Evolutionary conservation across 1,140 invertebrate genomes (phyloP).

Genomic region (Babylonia areolata): DNA sequence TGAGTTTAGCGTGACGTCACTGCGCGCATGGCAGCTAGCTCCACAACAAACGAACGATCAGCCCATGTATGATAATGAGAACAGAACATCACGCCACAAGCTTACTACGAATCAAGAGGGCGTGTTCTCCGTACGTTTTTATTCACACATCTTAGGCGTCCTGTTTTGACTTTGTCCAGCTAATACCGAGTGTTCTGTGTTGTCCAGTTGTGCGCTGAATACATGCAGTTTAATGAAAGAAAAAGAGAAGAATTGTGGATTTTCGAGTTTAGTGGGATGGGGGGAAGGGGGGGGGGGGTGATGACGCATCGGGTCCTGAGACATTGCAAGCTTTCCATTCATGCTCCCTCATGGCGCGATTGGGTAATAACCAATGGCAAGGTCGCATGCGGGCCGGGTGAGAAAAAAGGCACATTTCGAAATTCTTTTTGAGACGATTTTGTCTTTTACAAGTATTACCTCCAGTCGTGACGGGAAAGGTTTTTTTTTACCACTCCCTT

Average conservation of each 20-base stretch:
- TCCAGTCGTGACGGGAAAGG: too few relatives aligned
- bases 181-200: too few relatives aligned
- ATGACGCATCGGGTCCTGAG: neutral
- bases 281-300: neutral
- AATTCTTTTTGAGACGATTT: neutral
- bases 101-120: conserved; percentile 10
- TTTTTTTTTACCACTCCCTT: too few relatives aligned
- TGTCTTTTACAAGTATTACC: too few relatives aligned
- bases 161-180: too few relatives aligned
- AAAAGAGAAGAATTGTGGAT: neutral
- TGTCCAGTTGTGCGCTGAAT: neutral
- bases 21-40: neutral
- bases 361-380: conserved; percentile 7
- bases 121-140: neutral
- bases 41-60: conserved; percentile 1
- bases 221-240: neutral
- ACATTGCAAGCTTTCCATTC: neutral
- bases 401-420: neutral
- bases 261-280: neutral
- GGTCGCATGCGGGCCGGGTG: neutral
- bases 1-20: neutral
- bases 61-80: conserved; percentile 9
- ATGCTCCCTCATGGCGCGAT: neutral
- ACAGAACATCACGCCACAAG: conserved; percentile 11
- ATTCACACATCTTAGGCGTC: neutral